phyloP scores from a whole-genome alignment of 2,113 vertebrate species.

The Merops nubicus region DNA sequence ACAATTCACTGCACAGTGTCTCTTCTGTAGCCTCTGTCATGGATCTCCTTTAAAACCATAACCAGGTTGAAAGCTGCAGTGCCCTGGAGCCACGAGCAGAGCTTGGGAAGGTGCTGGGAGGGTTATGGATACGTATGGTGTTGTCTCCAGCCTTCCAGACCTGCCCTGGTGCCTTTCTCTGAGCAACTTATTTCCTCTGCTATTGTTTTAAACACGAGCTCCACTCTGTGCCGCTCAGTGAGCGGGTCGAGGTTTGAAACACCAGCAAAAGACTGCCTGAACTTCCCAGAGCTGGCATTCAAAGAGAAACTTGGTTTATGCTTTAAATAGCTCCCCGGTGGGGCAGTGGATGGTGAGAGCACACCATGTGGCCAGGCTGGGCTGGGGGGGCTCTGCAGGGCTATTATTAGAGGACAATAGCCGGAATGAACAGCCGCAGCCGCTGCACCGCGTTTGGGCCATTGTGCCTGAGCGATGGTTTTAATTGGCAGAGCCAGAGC shows the following conservation, averaged over 20 bases:
- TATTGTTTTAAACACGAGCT: too few relatives aligned
- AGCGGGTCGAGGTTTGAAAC: not conserved
- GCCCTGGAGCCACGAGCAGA: not conserved
- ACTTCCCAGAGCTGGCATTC: not conserved
- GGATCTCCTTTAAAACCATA: not conserved
- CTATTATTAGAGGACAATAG: slow-evolving; percentile 79
- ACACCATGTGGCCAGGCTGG: slow-evolving; percentile 47
- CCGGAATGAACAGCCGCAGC: slow-evolving; percentile 66
- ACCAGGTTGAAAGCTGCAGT: not conserved
- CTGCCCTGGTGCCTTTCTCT: fast-evolving
- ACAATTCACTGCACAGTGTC: not conserved
- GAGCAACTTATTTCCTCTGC: not conserved
- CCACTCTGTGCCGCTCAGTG: fast-evolving
- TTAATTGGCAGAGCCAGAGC: not conserved
- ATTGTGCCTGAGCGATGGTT: slow-evolving; percentile 41
- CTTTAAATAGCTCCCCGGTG: slow-evolving; percentile 68
- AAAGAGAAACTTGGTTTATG: not conserved
- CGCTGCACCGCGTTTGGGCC: slow-evolving; percentile 4
- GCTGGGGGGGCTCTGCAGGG: slow-evolving; percentile 37
- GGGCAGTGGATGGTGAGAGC: slow-evolving; percentile 36
- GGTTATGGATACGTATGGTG: fast-evolving
- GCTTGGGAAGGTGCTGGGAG: not conserved
- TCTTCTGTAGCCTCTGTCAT: fast-evolving
- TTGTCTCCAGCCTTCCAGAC: not conserved
- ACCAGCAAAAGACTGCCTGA: not conserved